Percentiles rank a stretch among this genome's conserved stretches.
phyloP scores from a whole-genome alignment of 2,888 invertebrate species.

The Asteroscopus sphinx region DNA sequence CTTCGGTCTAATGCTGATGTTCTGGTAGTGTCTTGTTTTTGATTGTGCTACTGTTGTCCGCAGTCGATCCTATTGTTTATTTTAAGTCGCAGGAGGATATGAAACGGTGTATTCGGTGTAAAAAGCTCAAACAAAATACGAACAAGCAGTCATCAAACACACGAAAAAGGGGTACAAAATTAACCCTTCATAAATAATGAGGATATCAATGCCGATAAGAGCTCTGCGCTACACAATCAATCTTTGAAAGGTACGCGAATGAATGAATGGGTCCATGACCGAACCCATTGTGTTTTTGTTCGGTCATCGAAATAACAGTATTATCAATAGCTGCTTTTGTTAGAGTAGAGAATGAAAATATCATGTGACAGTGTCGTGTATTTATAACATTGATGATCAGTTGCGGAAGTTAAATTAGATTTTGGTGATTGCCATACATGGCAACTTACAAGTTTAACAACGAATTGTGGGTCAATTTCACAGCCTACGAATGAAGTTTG shows the following conservation, averaged over 20 bases:
- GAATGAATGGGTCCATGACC: slow-evolving; percentile 36
- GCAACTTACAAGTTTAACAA: too few species aligned
- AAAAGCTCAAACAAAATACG: too few species aligned
- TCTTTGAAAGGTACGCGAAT: slow-evolving; percentile 23
- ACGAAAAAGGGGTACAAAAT: slow-evolving; percentile 3
- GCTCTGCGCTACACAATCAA: slow-evolving; percentile 30
- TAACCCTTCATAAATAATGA: slow-evolving; percentile 28
- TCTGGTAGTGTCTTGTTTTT: too few species aligned
- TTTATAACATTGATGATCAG: slow-evolving; percentile 3
- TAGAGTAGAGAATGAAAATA: slow-evolving; percentile 32
- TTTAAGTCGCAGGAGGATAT: too few species aligned
- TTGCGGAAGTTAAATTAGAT: neutral
- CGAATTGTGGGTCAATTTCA: too few species aligned
- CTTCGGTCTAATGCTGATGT: too few species aligned
- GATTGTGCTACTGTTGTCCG: too few species aligned
- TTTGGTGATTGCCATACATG: too few species aligned
- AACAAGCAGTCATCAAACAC: too few species aligned
- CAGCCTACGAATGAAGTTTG: too few species aligned
- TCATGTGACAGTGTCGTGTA: slow-evolving; percentile 15
- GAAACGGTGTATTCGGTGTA: too few species aligned
- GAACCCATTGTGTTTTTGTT: slow-evolving; percentile 34
- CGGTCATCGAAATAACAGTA: slow-evolving; percentile 35
- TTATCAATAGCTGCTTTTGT: slow-evolving; percentile 22
- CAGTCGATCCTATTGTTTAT: too few species aligned
- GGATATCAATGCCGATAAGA: slow-evolving; percentile 36